Evolutionary conservation across 2,888 invertebrate species (phyloP).

Genomic region (Oeneis ivallda): DNA sequence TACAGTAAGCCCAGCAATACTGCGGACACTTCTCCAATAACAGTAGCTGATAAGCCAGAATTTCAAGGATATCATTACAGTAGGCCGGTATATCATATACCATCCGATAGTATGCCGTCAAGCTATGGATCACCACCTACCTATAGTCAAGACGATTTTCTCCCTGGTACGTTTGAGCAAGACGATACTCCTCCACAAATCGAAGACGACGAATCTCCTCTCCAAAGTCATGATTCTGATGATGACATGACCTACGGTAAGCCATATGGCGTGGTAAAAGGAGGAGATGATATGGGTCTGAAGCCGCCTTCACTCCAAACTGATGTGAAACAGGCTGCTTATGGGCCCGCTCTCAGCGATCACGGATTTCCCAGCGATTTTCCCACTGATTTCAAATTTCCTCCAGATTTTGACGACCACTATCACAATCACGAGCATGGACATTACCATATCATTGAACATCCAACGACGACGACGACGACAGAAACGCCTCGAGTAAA

Average conservation of each 20-base stretch:
- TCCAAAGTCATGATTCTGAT: slow-evolving; percentile 53
- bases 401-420: slow-evolving; percentile 66
- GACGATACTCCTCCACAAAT: slow-evolving; percentile 44
- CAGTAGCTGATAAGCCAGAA: slow-evolving; percentile 47
- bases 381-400: slow-evolving; percentile 68
- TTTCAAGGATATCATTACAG: slow-evolving; percentile 59
- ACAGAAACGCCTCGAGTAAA: slow-evolving; percentile 82
- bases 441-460: slow-evolving; percentile 61
- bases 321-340: slow-evolving; percentile 51
- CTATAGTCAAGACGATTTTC: slow-evolving; percentile 56
- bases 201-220: slow-evolving; percentile 29
- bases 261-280: slow-evolving; percentile 48
- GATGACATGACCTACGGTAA: slow-evolving; percentile 63
- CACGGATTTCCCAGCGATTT: slow-evolving; percentile 74
- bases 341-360: slow-evolving; percentile 56
- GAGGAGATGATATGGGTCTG: slow-evolving; percentile 57
- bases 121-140: slow-evolving; percentile 42
- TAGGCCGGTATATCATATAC: slow-evolving; percentile 53
- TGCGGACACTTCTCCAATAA: slow-evolving; percentile 48
- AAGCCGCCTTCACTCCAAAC: slow-evolving; percentile 55
- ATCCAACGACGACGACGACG: slow-evolving; percentile 69
- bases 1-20: slow-evolving; percentile 63
- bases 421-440: slow-evolving; percentile 56
- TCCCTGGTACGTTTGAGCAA: slow-evolving; percentile 29
- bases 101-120: slow-evolving; percentile 37